phyloP scores from a whole-genome alignment of 2,113 vertebrate genomes.

The Colistium nudipinnis region DNA sequence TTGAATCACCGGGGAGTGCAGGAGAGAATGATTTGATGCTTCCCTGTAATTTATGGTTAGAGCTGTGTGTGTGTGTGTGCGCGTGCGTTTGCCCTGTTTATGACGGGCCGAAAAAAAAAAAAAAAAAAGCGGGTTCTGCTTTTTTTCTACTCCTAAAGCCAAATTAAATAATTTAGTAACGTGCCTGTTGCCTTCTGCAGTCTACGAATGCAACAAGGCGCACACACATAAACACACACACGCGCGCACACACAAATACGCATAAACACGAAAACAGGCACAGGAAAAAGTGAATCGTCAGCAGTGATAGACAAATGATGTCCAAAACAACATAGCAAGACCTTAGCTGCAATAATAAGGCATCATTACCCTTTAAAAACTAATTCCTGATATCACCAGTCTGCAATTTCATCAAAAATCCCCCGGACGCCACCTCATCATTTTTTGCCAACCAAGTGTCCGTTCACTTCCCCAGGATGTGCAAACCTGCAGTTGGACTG shows the following conservation, averaged over 20 bases:
- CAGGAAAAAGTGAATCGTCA: background rate
- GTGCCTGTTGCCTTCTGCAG: constrained; percentile 16
- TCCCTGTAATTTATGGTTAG: constrained; percentile 63
- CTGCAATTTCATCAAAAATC: constrained; percentile 22
- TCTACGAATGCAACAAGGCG: constrained; percentile 18
- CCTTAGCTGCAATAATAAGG: too few relatives aligned
- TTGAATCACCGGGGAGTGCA: constrained; percentile 55
- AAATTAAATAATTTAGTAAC: constrained; percentile 52
- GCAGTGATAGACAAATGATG: too few relatives aligned
- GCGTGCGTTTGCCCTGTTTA: constrained; percentile 39
- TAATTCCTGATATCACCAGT: background rate
- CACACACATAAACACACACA: background rate
- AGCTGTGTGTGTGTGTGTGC: constrained; percentile 15
- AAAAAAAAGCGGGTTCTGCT: background rate
- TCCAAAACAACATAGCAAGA: background rate
- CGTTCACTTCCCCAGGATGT: constrained; percentile 20
- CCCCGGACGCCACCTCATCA: constrained; percentile 4
- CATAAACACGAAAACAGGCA: constrained; percentile 8
- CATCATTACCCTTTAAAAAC: background rate
- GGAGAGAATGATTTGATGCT: constrained; percentile 64
- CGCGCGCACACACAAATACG: background rate
- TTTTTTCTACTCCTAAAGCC: constrained; percentile 35
- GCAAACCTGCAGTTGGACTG: constrained; percentile 30
- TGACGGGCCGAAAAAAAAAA: constrained; percentile 41
- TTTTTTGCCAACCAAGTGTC: constrained; percentile 13